These are phyloP conservation scores for Zeuzera pyrina DNA, from an alignment of 2,888 invertebrate species.

Conservation along the genomic window DNA sequence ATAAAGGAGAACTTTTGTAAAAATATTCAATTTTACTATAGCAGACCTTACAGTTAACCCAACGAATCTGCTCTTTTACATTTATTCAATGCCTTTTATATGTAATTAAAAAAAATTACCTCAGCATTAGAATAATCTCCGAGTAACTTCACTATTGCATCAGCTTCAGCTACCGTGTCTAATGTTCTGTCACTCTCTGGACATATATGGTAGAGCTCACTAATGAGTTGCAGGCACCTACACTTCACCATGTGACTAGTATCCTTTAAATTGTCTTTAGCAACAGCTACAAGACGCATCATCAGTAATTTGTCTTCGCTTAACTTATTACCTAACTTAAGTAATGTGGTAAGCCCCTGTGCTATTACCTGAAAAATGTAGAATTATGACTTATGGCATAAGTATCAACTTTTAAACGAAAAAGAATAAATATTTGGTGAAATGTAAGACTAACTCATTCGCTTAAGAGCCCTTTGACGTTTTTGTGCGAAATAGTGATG, in stretches of 20 bases:
- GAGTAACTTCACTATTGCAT: slow-evolving; percentile 80
- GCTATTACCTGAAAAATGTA: slow-evolving; percentile 75
- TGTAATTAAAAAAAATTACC: slow-evolving; percentile 30
- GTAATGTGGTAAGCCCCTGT: slow-evolving; percentile 81
- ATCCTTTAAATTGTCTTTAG: slow-evolving; percentile 80
- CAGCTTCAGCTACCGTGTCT: slow-evolving; percentile 70
- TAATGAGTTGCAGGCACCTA: slow-evolving; percentile 84
- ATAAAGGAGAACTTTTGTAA: no score
- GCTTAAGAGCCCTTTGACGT: no score
- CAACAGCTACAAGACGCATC: slow-evolving; percentile 75
- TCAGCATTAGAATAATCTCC: slow-evolving; percentile 87
- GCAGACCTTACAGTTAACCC: no score
- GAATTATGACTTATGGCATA: no score
- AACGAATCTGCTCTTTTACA: no score
- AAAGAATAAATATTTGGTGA: not conserved
- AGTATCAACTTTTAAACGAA: slow-evolving; percentile 1
- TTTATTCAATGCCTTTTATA: no score
- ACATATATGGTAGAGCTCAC: slow-evolving; percentile 77
- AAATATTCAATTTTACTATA: no score
- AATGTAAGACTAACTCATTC: not conserved
- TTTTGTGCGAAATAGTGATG: no score
- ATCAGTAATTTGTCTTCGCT: slow-evolving; percentile 73
- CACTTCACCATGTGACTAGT: slow-evolving; percentile 87
- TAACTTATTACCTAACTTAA: slow-evolving; percentile 79
- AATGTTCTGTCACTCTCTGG: slow-evolving; percentile 53